Evolutionary conservation across 2,797 vertebrate species (phyloP), one percentile per base, ranked within the genome.

Genomic region (Semaprochilodus insignis): DNA sequence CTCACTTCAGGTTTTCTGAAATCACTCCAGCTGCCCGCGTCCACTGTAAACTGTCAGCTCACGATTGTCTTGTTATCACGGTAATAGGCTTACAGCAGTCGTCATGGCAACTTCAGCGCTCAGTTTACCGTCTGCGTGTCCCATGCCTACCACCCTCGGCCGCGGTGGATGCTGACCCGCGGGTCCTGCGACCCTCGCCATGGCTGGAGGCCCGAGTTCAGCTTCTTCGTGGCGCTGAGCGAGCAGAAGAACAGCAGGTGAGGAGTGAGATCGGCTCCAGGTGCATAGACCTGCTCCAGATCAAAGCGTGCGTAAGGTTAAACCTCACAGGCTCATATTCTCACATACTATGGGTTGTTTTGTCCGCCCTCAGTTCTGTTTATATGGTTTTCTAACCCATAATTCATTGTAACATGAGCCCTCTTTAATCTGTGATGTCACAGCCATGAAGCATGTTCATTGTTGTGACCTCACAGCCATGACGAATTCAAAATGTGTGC

Each of bases 121-220:
- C 96, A 95, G 94, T 96, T 99, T 95, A 97, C 96, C 76, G 97
- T 97, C 96, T 99, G 98, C 92, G 95, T 97, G 93, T 98, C 97
- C 93, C 96, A 94, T 93, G 96, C 95, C 92, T 97, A 97, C 94
- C 97, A 95, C 91, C 96, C 96, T 78, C 95, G 96, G 93, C 94
- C 96, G 90, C 96, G 96, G 92, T 99, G 97, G 97, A 98, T 99
- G 97, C 93, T 99, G 93, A 99, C 97, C 72, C 92, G 94, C 74
- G 89, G 94, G 90, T 94, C 93, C 77, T 99, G 98, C 76, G 97
- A 99, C 73, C 88, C 90, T 84, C 96, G 84, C 87, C 95, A 95
- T 67, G 97, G 97, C 90, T 99, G 97, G 98, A 94, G 90, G 87
- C 90, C 95, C 27, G 96, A 99, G 92, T 99, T 99, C 94, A 97